Evolutionary conservation across 2,113 vertebrate genomes (phyloP).

Genomic region (Nyctereutes procyonoides): DNA sequence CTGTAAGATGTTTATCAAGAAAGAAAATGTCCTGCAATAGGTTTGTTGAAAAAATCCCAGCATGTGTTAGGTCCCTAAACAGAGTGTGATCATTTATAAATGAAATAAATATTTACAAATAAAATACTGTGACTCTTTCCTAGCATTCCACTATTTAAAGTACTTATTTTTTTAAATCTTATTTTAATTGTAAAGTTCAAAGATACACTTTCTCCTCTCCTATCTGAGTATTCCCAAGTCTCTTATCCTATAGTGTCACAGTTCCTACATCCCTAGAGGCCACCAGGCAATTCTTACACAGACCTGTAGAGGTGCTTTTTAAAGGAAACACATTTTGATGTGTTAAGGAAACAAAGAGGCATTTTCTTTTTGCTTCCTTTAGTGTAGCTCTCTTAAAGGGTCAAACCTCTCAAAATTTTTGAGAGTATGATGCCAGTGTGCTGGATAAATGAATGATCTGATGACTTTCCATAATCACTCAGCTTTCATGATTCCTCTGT

Average conservation of each 20-base stretch:
- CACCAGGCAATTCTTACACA: not conserved
- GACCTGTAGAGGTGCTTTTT: not conserved
- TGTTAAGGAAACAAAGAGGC: not conserved
- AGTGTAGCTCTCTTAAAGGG: not conserved
- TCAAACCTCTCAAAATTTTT: not conserved
- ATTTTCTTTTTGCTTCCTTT: not conserved
- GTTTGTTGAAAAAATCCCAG: not conserved
- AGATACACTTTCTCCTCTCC: not conserved
- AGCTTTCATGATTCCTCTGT: not conserved
- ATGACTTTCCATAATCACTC: not conserved
- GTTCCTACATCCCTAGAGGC: not conserved
- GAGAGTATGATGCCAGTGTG: not conserved
- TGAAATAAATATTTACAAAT: not conserved
- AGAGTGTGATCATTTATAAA: not conserved
- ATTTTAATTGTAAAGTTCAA: not conserved
- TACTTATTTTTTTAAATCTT: not conserved
- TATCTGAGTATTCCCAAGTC: not conserved
- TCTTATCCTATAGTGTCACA: not conserved
- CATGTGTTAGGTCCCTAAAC: not conserved
- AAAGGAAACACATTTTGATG: not conserved
- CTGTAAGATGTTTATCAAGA: not conserved
- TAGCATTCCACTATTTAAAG: not conserved
- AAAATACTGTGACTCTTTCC: not conserved
- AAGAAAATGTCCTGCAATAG: not conserved
- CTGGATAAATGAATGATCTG: too few relatives aligned